These are phyloP conservation scores for Mohoua ochrocephala DNA, from an alignment of 2,113 vertebrate species.

Conservation along the genomic window DNA sequence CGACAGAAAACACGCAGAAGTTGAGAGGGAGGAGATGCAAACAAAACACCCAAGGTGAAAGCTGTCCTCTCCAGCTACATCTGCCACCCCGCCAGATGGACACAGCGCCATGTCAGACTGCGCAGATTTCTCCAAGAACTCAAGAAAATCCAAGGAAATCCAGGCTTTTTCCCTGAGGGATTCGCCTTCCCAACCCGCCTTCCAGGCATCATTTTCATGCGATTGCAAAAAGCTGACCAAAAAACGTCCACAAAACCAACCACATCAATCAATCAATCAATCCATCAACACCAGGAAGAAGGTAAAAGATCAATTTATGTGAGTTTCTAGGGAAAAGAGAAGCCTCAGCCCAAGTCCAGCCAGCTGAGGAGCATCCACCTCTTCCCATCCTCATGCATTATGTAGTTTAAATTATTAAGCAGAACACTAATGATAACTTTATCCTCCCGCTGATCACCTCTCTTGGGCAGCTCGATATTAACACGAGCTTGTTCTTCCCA, in stretches of 20 bases:
- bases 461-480: constrained; percentile 14
- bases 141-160: not conserved
- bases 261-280: rapidly evolving
- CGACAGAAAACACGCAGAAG: not conserved
- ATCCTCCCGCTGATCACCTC: constrained; percentile 2
- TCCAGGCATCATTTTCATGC: not conserved
- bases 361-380: not conserved
- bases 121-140: not conserved
- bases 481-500: not conserved
- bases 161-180: not conserved
- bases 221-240: rapidly evolving
- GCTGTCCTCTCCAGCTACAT: rapidly evolving
- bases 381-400: not conserved
- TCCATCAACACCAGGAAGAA: rapidly evolving
- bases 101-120: rapidly evolving
- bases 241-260: not conserved
- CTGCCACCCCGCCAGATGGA: not conserved
- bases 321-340: not conserved
- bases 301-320: rapidly evolving
- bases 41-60: not conserved
- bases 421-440: not conserved
- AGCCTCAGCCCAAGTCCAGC: not conserved
- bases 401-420: not conserved
- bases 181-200: rapidly evolving
- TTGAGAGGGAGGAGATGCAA: not conserved